phyloP scores from a whole-genome alignment of 2,888 invertebrate genomes.

The Megastigmus dorsalis region DNA sequence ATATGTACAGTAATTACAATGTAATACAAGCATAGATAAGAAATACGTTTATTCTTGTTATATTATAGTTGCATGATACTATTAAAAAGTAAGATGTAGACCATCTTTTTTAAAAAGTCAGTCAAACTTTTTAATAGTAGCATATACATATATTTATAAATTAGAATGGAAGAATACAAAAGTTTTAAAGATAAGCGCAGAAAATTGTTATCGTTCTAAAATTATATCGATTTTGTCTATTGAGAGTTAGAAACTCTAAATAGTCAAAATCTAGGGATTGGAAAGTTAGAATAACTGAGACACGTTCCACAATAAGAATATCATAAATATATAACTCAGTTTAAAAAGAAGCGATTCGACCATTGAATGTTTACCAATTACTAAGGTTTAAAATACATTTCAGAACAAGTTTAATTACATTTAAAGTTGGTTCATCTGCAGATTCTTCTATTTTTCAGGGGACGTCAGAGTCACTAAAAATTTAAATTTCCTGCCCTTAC shows the following conservation, averaged over 20 bases:
- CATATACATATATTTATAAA: not conserved
- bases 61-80: not conserved
- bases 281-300: constrained; percentile 3
- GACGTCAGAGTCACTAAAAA: too few species aligned
- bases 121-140: constrained; percentile 2
- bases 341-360: constrained; percentile 6
- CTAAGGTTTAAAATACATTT: too few species aligned
- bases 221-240: not conserved
- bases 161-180: not conserved
- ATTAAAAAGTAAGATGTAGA: not conserved
- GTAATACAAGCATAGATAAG: not conserved
- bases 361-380: too few species aligned
- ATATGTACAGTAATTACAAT: not conserved
- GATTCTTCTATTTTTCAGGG: too few species aligned
- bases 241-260: too few species aligned
- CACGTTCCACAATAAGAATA: not conserved
- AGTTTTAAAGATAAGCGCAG: constrained; percentile 6
- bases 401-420: too few species aligned
- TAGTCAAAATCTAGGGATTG: too few species aligned
- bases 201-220: not conserved
- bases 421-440: too few species aligned
- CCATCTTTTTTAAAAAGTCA: not conserved
- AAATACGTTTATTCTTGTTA: constrained; percentile 4
- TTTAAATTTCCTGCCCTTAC: too few species aligned
- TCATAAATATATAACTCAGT: not conserved